Base-by-base conservation (phyloP, 2,888 invertebrate genomes). In the Cenopis cana region DNA sequence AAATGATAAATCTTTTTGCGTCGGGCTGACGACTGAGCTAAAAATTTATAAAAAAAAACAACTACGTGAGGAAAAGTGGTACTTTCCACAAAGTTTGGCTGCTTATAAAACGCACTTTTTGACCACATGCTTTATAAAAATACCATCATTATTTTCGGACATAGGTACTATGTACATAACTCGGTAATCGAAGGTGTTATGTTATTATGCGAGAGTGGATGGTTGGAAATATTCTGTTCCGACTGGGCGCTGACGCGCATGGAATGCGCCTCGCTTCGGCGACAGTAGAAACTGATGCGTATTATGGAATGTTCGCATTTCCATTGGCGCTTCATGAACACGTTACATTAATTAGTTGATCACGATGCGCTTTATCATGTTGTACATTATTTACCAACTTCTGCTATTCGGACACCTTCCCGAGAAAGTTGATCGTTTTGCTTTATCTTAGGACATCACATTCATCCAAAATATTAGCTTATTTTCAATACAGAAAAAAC, bases 171-270 rank as follows among this genome's bases (percentile, higher is more conserved):
- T 4, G 29, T 4, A 33, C 6, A 6, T 33, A 59, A 41, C 20
- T 12, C 20, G 41, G 9, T 59, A 9, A 41, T 59, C 10, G 41
- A 50, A 61, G 50, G 24, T 50, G 14, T 33, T 49, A 46, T 38
- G n/a, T 18, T 41, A 59, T 41, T 52, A 12, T 52, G 52, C 33
- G 52, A 64, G 52, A 59, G 64, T 74, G 60, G 67, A 72, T 73
- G 74, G 75, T 82, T 85, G 82, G 86, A 87, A 89, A 88, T 86
- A 86, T 78, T 85, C 82, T 88, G 91, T 91, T 90, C 90, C 91
- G 86, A 89, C 84, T 89, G 89, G 88, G 78, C 83, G 87, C 84
- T 82, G 85, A 83, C 90, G 90, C 88, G 88, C 85, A 86, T 80
- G 88, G 90, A 86, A 91, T 91, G 89, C 83, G 83, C 83, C 82